Evolutionary conservation across 2,888 invertebrate species (phyloP).

Genomic region (Pantelozetes paolii): DNA sequence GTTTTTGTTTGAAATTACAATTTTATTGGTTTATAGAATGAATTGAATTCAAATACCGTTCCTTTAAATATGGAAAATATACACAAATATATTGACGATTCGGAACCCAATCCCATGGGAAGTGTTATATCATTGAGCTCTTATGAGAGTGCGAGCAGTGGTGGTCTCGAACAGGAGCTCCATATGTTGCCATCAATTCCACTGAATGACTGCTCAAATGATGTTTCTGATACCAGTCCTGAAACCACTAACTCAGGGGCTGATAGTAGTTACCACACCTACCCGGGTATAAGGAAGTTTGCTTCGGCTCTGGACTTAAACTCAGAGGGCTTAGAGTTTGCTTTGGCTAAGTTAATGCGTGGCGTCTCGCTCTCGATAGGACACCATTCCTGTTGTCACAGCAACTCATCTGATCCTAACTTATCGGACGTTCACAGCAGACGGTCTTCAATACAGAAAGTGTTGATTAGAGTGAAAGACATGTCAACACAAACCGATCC

Average conservation of each 20-base stretch:
- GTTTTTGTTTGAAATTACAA: background rate
- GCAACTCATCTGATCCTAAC: slow-evolving; percentile 33
- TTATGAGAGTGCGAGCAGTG: slow-evolving; percentile 39
- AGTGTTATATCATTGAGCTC: slow-evolving; percentile 20
- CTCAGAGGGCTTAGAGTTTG: slow-evolving; percentile 1
- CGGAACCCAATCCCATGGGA: background rate
- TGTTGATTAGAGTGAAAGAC: slow-evolving; percentile 32
- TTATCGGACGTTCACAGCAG: slow-evolving; percentile 8
- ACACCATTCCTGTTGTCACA: slow-evolving; percentile 24
- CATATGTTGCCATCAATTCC: background rate
- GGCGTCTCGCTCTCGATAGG: background rate
- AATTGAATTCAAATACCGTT: background rate
- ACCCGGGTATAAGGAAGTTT: slow-evolving; percentile 34
- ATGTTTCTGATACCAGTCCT: slow-evolving; percentile 16
- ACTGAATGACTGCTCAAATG: slow-evolving; percentile 14
- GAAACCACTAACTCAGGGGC: slow-evolving; percentile 39
- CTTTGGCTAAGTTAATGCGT: background rate
- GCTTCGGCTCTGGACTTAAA: slow-evolving; percentile 34
- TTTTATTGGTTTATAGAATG: background rate
- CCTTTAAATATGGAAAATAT: background rate
- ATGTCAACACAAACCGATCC: slow-evolving; percentile 25
- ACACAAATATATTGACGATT: background rate
- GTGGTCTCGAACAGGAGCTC: background rate
- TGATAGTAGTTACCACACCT: slow-evolving; percentile 38
- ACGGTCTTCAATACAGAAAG: slow-evolving; percentile 9